These are phyloP conservation scores for Cheumatopsyche charites DNA, from an alignment of 1,140 invertebrate genomes.

Conservation along the genomic window DNA sequence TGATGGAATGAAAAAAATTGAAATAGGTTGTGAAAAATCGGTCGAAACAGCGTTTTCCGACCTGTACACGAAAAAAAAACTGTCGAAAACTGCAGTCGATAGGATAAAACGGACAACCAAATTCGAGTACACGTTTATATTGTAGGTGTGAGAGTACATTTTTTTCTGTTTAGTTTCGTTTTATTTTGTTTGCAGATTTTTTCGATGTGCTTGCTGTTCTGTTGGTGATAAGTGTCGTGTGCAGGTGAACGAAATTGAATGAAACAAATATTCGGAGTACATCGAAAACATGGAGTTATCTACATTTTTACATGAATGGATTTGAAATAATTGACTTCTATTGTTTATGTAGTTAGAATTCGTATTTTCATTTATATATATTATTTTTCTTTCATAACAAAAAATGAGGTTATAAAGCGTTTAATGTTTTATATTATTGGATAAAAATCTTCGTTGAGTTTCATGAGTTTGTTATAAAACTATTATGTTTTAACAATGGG, in stretches of 20 bases:
- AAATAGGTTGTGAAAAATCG: no score
- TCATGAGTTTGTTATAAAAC: no score
- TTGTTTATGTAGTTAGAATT: no score
- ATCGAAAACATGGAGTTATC: neutral
- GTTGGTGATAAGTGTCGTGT: constrained; percentile 12
- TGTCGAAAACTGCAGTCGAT: constrained; percentile 8
- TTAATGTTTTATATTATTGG: no score
- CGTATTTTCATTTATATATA: no score
- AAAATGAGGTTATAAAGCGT: no score
- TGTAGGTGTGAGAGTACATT: neutral
- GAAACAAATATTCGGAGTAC: constrained; percentile 1
- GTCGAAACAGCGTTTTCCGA: neutral
- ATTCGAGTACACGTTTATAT: neutral
- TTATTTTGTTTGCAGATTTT: neutral
- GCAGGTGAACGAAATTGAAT: constrained; percentile 22
- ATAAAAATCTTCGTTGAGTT: no score
- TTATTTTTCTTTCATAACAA: no score
- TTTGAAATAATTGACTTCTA: no score
- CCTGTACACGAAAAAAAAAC: constrained; percentile 2
- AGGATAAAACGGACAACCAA: neutral
- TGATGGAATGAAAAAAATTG: neutral
- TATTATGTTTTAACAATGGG: no score
- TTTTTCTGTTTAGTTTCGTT: neutral
- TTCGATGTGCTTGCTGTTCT: neutral
- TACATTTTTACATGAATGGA: neutral